These are phyloP conservation scores for Theristicus caerulescens DNA, from an alignment of 2,113 vertebrate genomes.

Conservation along the genomic window DNA sequence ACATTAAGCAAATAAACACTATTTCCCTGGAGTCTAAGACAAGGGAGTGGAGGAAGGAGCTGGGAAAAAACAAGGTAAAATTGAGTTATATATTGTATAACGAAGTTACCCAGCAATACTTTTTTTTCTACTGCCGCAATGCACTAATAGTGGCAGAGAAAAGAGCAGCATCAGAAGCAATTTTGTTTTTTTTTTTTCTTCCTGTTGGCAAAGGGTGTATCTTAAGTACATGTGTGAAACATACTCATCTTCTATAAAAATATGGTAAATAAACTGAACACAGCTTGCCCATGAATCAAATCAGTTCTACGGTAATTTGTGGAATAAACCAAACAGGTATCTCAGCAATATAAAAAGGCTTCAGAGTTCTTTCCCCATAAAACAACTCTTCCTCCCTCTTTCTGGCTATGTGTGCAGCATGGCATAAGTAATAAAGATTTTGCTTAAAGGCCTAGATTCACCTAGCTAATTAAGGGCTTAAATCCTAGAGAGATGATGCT, in stretches of 20 bases:
- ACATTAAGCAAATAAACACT: not conserved
- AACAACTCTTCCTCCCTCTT: not conserved
- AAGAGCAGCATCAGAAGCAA: not conserved
- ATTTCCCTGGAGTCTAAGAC: not conserved
- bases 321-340: not conserved
- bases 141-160: not conserved
- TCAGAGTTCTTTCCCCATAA: not conserved
- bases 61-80: not conserved
- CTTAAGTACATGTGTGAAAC: not conserved
- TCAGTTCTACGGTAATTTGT: not conserved
- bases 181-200: not conserved
- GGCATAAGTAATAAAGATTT: not conserved
- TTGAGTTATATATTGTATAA: not conserved
- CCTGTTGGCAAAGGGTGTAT: not conserved
- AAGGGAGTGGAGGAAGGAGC: not conserved
- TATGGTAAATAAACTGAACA: not conserved
- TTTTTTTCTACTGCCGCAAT: not conserved
- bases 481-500: not conserved
- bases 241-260: not conserved
- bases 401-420: not conserved
- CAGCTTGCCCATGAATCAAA: not conserved
- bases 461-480: not conserved
- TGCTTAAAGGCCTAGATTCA: not conserved
- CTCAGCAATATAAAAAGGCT: not conserved
- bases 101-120: not conserved